Evolutionary conservation across 2,888 invertebrate genomes (phyloP).

Genomic region (Acholoe squamosa): DNA sequence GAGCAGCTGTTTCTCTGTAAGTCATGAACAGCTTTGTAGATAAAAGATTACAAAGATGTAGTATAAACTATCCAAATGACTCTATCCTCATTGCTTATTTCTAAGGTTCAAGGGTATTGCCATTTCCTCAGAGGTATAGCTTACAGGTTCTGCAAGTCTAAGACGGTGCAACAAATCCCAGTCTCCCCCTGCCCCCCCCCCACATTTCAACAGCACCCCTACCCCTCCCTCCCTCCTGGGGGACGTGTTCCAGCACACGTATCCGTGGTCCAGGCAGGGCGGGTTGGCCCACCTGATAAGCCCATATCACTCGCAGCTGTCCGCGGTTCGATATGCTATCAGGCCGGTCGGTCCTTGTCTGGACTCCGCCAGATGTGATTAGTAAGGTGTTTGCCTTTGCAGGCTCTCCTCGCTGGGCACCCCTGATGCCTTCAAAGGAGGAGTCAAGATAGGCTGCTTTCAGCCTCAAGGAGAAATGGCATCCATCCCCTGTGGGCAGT

Average conservation of each 20-base stretch:
- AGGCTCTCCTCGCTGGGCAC: not conserved
- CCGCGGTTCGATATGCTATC: not conserved
- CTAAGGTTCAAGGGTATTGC: too few species aligned
- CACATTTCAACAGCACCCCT: too few species aligned
- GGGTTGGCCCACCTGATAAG: not conserved
- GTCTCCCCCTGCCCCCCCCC: too few species aligned
- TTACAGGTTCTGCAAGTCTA: too few species aligned
- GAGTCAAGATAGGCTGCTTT: not conserved
- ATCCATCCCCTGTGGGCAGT: not conserved
- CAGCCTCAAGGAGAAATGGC: not conserved
- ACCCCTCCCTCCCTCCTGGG: too few species aligned
- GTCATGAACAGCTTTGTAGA: too few species aligned
- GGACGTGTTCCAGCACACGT: not conserved
- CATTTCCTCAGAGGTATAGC: too few species aligned
- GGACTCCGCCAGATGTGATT: not conserved
- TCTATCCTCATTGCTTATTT: too few species aligned
- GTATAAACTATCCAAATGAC: too few species aligned
- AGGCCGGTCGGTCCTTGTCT: not conserved
- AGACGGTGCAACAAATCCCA: too few species aligned
- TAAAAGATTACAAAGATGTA: too few species aligned
- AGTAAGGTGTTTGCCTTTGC: conserved; percentile 2
- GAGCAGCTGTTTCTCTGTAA: too few species aligned
- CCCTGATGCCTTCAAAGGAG: conserved; percentile 9
- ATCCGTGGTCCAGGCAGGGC: not conserved
- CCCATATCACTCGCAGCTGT: not conserved